Percentiles rank a stretch among this genome's conserved stretches.
phyloP scores from a whole-genome alignment of 2,797 vertebrate species.

The Gadopsis bispinosus region DNA sequence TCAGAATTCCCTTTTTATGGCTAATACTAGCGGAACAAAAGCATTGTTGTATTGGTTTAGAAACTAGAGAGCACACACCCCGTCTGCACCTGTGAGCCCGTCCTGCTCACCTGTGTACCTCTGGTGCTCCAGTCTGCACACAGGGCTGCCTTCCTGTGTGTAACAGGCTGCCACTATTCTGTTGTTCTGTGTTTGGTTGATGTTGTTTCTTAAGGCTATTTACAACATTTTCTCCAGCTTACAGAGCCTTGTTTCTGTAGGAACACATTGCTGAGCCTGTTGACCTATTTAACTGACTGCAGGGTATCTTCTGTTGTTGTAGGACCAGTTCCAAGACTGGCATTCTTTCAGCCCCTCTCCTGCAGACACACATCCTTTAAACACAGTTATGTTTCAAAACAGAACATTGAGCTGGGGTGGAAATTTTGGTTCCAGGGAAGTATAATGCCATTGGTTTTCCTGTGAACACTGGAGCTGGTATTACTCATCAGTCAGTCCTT shows the following conservation, averaged over 20 bases:
- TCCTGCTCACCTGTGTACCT: background rate
- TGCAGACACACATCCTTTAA: background rate
- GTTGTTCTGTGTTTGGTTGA: background rate
- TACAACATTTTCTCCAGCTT: background rate
- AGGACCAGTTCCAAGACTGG: background rate
- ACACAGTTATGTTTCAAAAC: background rate
- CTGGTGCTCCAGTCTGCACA: background rate
- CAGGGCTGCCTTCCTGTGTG: background rate
- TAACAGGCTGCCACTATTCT: background rate
- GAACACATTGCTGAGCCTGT: background rate
- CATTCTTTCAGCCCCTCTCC: too few relatives aligned
- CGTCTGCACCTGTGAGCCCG: background rate
- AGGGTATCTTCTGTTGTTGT: background rate
- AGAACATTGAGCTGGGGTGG: background rate
- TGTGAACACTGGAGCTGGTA: background rate
- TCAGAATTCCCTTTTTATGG: conserved; percentile 4
- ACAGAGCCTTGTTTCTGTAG: background rate
- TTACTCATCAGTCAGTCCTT: conserved; percentile 3
- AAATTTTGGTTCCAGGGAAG: background rate
- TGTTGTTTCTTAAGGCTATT: background rate
- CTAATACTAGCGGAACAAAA: conserved; percentile 2
- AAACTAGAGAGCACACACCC: background rate
- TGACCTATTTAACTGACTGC: too few relatives aligned
- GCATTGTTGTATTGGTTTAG: background rate
- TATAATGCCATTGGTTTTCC: background rate